Evolutionary conservation across 92 coral and sea anemone genomes (phyloP), one percentile per base, ranked within the genome.

Genomic region (Actinostola sp.): DNA sequence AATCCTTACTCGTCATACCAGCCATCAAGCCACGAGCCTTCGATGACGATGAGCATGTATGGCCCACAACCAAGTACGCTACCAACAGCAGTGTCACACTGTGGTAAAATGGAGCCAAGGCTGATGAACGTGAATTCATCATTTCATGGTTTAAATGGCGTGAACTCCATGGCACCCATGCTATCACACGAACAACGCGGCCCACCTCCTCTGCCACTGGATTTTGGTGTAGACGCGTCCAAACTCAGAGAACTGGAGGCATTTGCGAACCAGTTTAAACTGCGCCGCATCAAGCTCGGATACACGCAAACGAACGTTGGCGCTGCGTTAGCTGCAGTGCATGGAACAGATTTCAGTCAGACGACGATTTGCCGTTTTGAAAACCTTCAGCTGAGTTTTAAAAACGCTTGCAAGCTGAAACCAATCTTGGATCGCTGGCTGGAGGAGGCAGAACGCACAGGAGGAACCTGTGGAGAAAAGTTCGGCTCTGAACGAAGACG

Each of bases 221-320:
- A 89, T n/a, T 87, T 90, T 58, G 92, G 86, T 26, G 89, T 90
- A 0, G 97, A 90, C 58, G 76, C 97, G 2, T 88, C 96, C 8
- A 90, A 90, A 65, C 92, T 90, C 15, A 87, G 91, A 49, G 96
- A 90, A 51, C 74, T 90, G 41, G 96, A 90, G 44, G 92, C 78
- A 52, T 90, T 90, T 45, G 96, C 96, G 9, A 90, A 82, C 13
- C 92, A 90, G 84, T 90, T 90, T 46, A 90, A 90, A 74, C 88
- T 90, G 25, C 86, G 98, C 29, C 73, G 98, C 75, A 94, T 94
- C 68, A 94, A 94, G 71, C 98, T 94, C 63, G 98, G 98, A n/a
- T 94, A 92, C 75, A 94, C 98, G 11, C 98, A 94, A 52, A 97
- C 98, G 3, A 97, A 94, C 63, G 98, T 94, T 16, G 98, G 98